These are phyloP conservation scores for Neosilurus hyrtlii DNA, from an alignment of 2,797 vertebrate species.

Conservation along the genomic window DNA sequence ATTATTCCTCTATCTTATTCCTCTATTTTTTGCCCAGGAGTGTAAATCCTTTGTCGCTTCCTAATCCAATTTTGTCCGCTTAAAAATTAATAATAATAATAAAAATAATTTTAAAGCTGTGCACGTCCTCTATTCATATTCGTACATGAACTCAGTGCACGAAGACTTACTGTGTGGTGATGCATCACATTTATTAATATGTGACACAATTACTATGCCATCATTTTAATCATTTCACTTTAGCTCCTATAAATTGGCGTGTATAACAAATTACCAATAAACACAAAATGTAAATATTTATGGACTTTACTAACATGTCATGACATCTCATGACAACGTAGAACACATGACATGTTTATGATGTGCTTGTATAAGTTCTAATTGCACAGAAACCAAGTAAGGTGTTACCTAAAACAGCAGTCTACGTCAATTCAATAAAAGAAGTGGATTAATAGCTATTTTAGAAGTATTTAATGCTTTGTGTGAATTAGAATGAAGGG, in stretches of 20 bases:
- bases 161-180: too few relatives aligned
- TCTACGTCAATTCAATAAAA: background rate
- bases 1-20: too few relatives aligned
- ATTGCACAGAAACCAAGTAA: background rate
- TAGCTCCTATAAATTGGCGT: background rate
- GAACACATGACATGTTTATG: background rate
- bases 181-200: too few relatives aligned
- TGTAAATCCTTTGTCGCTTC: too few relatives aligned
- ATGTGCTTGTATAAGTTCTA: background rate
- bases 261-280: background rate
- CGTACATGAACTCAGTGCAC: too few relatives aligned
- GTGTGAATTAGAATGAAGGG: slow-evolving; percentile 60
- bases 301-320: background rate
- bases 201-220: background rate
- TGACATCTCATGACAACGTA: background rate
- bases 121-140: too few relatives aligned
- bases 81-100: too few relatives aligned
- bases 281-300: background rate
- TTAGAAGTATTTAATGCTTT: background rate
- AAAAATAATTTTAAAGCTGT: too few relatives aligned
- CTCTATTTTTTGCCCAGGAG: too few relatives aligned
- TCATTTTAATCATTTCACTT: background rate
- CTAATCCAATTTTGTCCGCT: too few relatives aligned
- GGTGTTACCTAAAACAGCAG: background rate
- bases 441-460: background rate